Percentiles rank a stretch among this genome's conserved stretches.
These are phyloP conservation scores for Amblyopsis rosae DNA, from an alignment of 2,113 vertebrate species.

Conservation along the genomic window DNA sequence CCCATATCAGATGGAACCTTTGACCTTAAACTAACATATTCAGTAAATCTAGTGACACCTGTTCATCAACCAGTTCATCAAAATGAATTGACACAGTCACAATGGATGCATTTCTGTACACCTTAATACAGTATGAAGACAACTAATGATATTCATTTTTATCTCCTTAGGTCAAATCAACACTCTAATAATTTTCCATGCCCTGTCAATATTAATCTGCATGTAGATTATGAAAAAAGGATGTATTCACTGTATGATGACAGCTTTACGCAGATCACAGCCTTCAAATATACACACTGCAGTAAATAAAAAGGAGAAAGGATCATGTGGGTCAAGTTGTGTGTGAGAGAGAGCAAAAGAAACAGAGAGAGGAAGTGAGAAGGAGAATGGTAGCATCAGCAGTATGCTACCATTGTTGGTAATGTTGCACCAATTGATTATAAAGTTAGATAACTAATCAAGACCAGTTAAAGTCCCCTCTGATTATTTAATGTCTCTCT, in stretches of 20 bases:
- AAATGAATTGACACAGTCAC: too few species aligned
- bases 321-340: not conserved
- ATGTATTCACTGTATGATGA: not conserved
- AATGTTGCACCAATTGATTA: too few species aligned
- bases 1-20: too few species aligned
- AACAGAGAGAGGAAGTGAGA: not conserved
- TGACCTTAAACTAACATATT: too few species aligned
- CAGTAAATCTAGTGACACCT: too few species aligned
- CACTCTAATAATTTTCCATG: conserved; percentile 41
- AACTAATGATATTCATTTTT: conserved; percentile 4
- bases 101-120: too few species aligned
- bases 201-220: conserved; percentile 32
- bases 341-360: not conserved
- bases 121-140: not conserved
- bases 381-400: not conserved
- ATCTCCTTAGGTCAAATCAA: conserved; percentile 55
- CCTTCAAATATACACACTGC: not conserved
- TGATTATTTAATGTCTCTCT: too few species aligned
- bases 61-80: too few species aligned
- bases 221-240: conserved; percentile 12
- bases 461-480: too few species aligned
- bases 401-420: too few species aligned
- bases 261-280: not conserved
- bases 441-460: too few species aligned
- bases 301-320: not conserved